Base-by-base conservation (phyloP, 2,113 vertebrate genomes). In the Smithornis capensis region DNA sequence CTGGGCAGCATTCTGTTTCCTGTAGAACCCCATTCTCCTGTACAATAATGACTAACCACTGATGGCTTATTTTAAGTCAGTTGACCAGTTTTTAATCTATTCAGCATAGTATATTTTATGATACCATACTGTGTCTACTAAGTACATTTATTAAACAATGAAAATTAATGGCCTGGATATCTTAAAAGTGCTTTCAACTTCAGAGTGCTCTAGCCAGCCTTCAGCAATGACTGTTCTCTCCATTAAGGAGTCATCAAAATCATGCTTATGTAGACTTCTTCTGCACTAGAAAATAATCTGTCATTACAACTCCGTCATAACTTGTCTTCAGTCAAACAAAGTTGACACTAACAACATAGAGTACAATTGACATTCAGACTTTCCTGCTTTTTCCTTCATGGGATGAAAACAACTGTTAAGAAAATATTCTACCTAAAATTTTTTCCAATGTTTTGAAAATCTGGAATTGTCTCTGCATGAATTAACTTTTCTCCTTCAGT, bases 91-190 rank as follows among this genome's bases (percentile, higher is more conserved):
- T 40, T 83, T 65, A 67, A 86, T 83, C n/a, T 27, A 47, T 77
- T 70, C 68, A 80, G 14, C 7, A 8, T 56, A 47, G 59, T 86
- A 63, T 53, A 31, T 7, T 83, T 93, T 70, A 81, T 65, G 42
- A 65, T 38, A 74, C 14, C 50, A 15, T 65, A 74, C 23, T 47
- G 5, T 38, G 18, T 35, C 38, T 80, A 42, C 17, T 70, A 60
- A 19, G 24, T 63, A 55, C 42, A 89, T 92, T 90, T 92, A 92
- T 95, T 83, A 63, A 92, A 81, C 22, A 40, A n/a, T 67, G 59
- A 92, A 90, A 89, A 86, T 62, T 88, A 83, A 90, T 81, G n/a
- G 9, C 15, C 23, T 81, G 55, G n/a, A 90, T 93, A 90, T 74
- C 15, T 87, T 63, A 59, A 42, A 87, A 77, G 8, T 35, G 59